phyloP scores from a whole-genome alignment of 2,888 invertebrate species.

The Mimas tiliae region DNA sequence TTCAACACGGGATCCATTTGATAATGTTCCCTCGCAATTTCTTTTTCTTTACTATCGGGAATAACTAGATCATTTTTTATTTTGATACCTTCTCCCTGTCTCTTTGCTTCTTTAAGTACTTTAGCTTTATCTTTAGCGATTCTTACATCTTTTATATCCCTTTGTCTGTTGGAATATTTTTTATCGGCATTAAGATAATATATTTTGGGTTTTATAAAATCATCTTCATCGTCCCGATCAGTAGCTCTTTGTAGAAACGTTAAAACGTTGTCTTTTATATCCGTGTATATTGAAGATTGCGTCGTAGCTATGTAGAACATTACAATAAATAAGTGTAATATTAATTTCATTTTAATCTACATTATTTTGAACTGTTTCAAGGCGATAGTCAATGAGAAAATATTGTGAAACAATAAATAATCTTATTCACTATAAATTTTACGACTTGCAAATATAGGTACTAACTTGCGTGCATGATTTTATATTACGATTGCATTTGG shows the following conservation, averaged over 20 bases:
- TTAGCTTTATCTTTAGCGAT: constrained; percentile 3
- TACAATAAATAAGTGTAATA: constrained; percentile 30
- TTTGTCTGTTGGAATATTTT: constrained; percentile 1
- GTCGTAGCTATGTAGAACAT: constrained; percentile 6
- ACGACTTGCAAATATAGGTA: not conserved
- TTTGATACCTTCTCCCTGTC: not conserved
- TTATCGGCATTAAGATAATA: constrained; percentile 27
- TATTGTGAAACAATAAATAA: constrained; percentile 23
- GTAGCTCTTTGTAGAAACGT: constrained; percentile 31
- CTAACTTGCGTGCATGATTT: not conserved
- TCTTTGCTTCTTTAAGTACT: constrained; percentile 13
- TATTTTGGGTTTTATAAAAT: constrained; percentile 13
- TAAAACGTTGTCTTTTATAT: constrained; percentile 40
- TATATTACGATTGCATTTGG: not conserved
- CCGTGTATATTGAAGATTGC: constrained; percentile 36
- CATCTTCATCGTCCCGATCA: not conserved
- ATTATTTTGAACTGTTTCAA: constrained; percentile 25
- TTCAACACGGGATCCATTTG: constrained; percentile 58
- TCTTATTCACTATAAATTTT: constrained; percentile 11
- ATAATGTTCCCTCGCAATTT: constrained; percentile 35
- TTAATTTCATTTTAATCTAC: constrained; percentile 37
- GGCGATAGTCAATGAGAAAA: not conserved
- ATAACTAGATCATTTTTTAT: not conserved
- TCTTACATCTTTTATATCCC: constrained; percentile 5
- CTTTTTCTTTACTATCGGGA: constrained; percentile 12